Evolutionary conservation across 2,888 invertebrate species (phyloP).

Genomic region (Rhagonycha fulva): DNA sequence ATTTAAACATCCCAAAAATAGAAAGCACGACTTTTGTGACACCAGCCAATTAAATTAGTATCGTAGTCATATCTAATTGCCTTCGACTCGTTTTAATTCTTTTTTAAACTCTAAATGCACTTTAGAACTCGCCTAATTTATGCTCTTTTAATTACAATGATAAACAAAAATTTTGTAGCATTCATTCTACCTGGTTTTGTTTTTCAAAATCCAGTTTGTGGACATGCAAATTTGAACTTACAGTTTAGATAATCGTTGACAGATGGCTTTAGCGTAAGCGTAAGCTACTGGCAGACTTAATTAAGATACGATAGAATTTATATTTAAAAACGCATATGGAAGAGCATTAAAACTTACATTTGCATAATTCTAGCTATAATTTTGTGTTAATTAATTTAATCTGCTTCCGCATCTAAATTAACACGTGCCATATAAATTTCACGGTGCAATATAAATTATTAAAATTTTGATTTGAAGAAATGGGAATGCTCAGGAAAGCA

Average conservation of each 20-base stretch:
- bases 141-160: background rate
- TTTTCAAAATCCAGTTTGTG: background rate
- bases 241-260: background rate
- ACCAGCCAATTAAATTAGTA: background rate
- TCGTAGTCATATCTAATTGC: background rate
- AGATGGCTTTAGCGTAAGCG: background rate
- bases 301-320: background rate
- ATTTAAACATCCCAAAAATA: background rate
- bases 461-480: background rate
- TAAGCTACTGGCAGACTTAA: background rate
- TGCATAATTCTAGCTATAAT: background rate
- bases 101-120: background rate
- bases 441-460: background rate
- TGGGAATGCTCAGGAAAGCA: background rate
- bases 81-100: background rate
- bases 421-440: background rate
- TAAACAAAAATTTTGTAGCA: background rate
- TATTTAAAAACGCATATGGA: background rate
- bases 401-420: background rate
- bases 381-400: background rate
- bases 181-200: background rate
- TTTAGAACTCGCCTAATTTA: background rate
- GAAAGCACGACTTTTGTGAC: slow-evolving; percentile 1
- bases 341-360: background rate
- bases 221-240: background rate